Percentiles rank a stretch among this genome's conserved stretches.
phyloP scores from a whole-genome alignment of 2,113 vertebrate genomes.

The Centrocercus urophasianus region DNA sequence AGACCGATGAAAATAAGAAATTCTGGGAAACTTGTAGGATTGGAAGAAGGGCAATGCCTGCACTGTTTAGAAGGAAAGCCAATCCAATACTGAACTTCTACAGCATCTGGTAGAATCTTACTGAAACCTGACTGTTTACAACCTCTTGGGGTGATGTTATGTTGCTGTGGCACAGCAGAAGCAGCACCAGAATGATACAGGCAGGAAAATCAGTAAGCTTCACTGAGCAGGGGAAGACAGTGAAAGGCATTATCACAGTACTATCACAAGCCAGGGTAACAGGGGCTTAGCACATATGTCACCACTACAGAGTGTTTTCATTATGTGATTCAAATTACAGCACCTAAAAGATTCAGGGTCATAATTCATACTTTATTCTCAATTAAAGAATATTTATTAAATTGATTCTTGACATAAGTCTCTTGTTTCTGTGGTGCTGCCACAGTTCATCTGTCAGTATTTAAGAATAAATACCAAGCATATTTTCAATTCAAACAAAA shows the following conservation, averaged over 20 bases:
- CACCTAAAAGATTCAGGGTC: not conserved
- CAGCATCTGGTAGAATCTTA: not conserved
- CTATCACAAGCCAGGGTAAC: not conserved
- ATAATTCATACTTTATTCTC: not conserved
- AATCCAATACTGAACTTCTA: not conserved
- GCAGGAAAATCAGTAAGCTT: not conserved
- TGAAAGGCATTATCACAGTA: not conserved
- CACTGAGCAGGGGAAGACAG: not conserved
- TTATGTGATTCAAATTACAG: not conserved
- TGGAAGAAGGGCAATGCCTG: not conserved
- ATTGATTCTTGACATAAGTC: not conserved
- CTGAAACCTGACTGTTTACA: not conserved
- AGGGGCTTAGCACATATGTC: not conserved
- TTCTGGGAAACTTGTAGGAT: not conserved
- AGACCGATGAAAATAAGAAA: not conserved
- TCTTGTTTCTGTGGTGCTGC: not conserved
- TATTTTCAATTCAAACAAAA: conserved; percentile 7
- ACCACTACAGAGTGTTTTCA: not conserved
- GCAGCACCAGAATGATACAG: not conserved
- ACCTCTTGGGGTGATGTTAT: not conserved
- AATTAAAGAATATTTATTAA: not conserved
- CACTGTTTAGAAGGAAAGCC: not conserved
- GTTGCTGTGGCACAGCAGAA: not conserved
- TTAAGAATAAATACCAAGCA: not conserved
- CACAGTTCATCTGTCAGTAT: not conserved